Conservation (phyloP, 1,140 invertebrate genomes). For the Bicyclus anynana region DNA sequence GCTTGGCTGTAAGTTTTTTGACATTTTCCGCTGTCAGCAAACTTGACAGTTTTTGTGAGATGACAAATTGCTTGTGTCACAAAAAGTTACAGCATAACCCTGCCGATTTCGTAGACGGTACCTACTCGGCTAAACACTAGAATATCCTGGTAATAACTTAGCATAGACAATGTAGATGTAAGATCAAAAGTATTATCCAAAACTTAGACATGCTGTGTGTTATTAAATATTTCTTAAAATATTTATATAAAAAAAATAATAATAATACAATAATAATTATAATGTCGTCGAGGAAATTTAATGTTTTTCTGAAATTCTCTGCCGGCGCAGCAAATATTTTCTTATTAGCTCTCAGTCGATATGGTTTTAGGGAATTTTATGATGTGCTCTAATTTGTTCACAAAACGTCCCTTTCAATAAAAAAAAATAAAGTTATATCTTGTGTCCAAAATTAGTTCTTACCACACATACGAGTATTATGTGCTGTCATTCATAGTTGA, state of each 20-base stretch:
- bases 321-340: constrained; percentile 33
- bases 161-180: constrained; percentile 62
- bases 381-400: constrained; percentile 35
- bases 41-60: too few species aligned
- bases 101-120: constrained; percentile 46
- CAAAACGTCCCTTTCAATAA: constrained; percentile 27
- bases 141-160: constrained; percentile 68
- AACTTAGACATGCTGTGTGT: constrained; percentile 71
- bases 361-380: constrained; percentile 25
- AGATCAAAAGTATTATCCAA: constrained; percentile 75
- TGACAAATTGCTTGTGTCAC: too few species aligned
- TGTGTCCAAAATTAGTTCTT: constrained; percentile 34
- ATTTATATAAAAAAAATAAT: constrained; percentile 12
- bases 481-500: constrained; percentile 22
- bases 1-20: too few species aligned
- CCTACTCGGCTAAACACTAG: constrained; percentile 62
- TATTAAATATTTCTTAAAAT: constrained; percentile 57
- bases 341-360: constrained; percentile 1
- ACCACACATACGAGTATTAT: constrained; percentile 29
- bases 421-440: constrained; percentile 10
- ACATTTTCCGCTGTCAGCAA: too few species aligned
- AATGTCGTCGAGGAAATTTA: constrained; percentile 40
- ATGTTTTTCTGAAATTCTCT: neutral
- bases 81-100: too few species aligned
- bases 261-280: constrained; percentile 29